These are phyloP conservation scores for Oncorhynchus nerka DNA, from an alignment of 2,113 vertebrate species.

Conservation along the genomic window DNA sequence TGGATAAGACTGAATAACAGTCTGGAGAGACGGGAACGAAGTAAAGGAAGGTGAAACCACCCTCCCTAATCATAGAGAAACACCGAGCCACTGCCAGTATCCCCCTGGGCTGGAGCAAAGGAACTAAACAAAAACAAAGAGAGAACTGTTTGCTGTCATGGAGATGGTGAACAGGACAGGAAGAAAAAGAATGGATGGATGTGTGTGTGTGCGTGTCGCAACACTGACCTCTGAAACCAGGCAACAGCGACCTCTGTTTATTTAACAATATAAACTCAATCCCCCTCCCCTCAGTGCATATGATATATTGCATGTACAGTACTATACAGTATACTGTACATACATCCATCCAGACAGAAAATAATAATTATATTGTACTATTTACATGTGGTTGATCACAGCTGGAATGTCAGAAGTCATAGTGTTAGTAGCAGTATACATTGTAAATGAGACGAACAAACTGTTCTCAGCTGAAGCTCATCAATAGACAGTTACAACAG, in stretches of 20 bases:
- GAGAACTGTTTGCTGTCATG: neutral
- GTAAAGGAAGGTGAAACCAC: neutral
- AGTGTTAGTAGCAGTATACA: neutral
- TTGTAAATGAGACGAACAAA: neutral
- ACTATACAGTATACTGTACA: constrained; percentile 35
- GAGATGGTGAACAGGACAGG: constrained; percentile 17
- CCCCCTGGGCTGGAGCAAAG: constrained; percentile 1
- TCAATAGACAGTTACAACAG: no score
- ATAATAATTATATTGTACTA: constrained; percentile 23
- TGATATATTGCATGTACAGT: constrained; percentile 29
- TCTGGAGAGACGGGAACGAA: neutral
- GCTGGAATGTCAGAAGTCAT: no score
- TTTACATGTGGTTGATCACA: constrained; percentile 45
- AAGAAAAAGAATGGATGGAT: neutral
- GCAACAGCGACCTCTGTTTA: constrained; percentile 18
- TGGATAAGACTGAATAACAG: constrained; percentile 64
- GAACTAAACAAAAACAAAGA: no score
- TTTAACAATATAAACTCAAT: constrained; percentile 32
- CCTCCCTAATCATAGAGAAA: constrained; percentile 1
- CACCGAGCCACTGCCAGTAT: constrained; percentile 14
- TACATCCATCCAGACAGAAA: constrained; percentile 31
- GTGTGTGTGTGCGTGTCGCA: neutral
- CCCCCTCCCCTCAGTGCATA: neutral
- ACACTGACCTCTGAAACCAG: neutral
- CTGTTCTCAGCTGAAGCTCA: no score